Percentiles rank a stretch among this genome's conserved stretches.
Evolutionary conservation across 2,888 invertebrate species (phyloP).

Genomic region (Lysandra bellargus): DNA sequence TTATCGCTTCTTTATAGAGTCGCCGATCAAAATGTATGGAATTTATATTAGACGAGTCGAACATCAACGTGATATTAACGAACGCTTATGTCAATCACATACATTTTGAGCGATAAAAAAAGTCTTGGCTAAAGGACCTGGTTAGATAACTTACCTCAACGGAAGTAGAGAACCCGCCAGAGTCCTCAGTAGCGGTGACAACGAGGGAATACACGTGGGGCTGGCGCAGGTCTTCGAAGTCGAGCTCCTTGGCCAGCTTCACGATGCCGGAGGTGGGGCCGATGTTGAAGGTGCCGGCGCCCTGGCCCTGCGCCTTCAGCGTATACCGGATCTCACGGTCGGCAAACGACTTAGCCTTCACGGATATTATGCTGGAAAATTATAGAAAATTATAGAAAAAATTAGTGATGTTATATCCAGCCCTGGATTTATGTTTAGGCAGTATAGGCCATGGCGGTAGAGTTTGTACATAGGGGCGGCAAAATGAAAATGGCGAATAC

Average conservation of each 20-base stretch:
- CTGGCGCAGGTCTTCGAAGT: constrained; percentile 97
- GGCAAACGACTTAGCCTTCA: constrained; percentile 98
- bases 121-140: no score
- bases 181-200: constrained; percentile 97
- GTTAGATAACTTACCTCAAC: constrained; percentile 85
- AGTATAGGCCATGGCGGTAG: no score
- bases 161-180: constrained; percentile 97
- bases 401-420: no score
- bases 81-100: no score
- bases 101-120: no score
- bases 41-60: no score
- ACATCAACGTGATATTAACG: no score
- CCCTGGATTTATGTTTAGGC: no score
- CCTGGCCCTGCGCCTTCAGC: constrained; percentile 95
- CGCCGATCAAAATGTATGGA: no score
- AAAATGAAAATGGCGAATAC: no score
- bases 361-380: constrained; percentile 92
- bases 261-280: constrained; percentile 97
- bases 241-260: constrained; percentile 96
- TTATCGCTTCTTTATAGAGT: no score
- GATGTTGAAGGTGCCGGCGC: constrained; percentile 97
- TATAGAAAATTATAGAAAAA: neutral
- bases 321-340: constrained; percentile 98
- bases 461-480: no score
- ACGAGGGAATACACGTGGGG: constrained; percentile 96